Evolutionary conservation across 2,888 invertebrate genomes (phyloP), one percentile per base, ranked within the genome.

Genomic region (Elysia crispata): DNA sequence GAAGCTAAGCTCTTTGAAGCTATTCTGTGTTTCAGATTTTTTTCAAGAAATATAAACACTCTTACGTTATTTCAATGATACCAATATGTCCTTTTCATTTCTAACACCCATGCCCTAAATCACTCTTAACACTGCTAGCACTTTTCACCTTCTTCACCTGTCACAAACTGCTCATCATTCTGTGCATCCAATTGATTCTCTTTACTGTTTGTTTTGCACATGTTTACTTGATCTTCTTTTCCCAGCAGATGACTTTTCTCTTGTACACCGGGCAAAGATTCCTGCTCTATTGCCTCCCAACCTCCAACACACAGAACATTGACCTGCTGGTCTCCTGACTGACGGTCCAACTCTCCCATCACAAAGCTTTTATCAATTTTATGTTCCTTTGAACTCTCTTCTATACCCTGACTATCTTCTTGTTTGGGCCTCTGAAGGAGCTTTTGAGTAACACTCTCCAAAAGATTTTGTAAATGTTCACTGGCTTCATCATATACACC

Each of bases 401-500:
- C 41, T 41, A 41, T 41, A 41, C 41, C 41, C 41, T 41, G 41
- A 41, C 41, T 11, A 41, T 11, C 11, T 3, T 41, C 41, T 11
- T 41, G 41, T 41, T 41, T 41, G 41, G 41, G 41, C 41, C 75
- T 74, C 60, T 74, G 54, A 15, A 80, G 41, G 5, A 81, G 75
- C 30, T 75, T 74, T 30, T 69, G 79, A 15, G 77, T 76, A 1
- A 81, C 82, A 80, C 73, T 78, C 33, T 82, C 73, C 28, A 74
- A n/a, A 66, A 76, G 72, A 60, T 77, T 73, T 28, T 57, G 73
- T 50, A 82, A 77, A 69, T 64, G 76, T 15, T 80, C 78, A 69
- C 64, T 49, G n/a, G 76, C 70, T 70, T 75, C 70, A 20, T 67
- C 74, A 31, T 79, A 74, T 28, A 28, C 79, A 49, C 54, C 62